These are phyloP conservation scores for Drosophila pandora DNA, from an alignment of 1,140 invertebrate species.

Conservation along the genomic window DNA sequence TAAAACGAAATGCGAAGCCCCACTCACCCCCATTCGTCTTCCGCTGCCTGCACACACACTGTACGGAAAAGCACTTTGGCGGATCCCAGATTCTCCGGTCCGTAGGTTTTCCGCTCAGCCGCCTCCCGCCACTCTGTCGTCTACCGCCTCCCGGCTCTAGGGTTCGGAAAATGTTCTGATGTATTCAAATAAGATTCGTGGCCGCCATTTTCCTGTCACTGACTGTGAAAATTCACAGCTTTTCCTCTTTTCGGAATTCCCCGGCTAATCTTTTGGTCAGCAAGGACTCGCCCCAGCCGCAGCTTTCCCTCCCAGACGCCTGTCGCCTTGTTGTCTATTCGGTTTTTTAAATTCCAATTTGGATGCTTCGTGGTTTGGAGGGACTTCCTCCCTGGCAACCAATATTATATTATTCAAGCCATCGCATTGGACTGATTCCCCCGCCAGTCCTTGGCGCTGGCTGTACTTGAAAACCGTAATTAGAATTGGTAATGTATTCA, in stretches of 20 bases:
- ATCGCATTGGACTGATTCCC: slow-evolving; percentile 44
- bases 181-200: slow-evolving; percentile 75
- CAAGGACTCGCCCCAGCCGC: slow-evolving; percentile 33
- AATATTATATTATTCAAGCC: slow-evolving; percentile 81
- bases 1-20: slow-evolving; percentile 77
- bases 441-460: slow-evolving; percentile 49
- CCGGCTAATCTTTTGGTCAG: slow-evolving; percentile 78
- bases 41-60: slow-evolving; percentile 42
- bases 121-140: neutral
- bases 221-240: slow-evolving; percentile 78
- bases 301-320: slow-evolving; percentile 15
- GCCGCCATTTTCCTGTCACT: slow-evolving; percentile 77
- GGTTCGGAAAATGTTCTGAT: slow-evolving; percentile 19
- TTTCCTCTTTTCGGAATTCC: slow-evolving; percentile 32
- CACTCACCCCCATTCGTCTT: slow-evolving; percentile 22
- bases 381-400: slow-evolving; percentile 41
- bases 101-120: neutral
- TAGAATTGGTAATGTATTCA: slow-evolving; percentile 84
- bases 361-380: slow-evolving; percentile 69
- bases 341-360: slow-evolving; percentile 80
- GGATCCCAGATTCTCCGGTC: slow-evolving; percentile 18
- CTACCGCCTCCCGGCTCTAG: no score
- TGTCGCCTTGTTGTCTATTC: slow-evolving; percentile 62
- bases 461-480: slow-evolving; percentile 82
- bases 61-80: neutral